Percentiles rank a stretch among this genome's conserved stretches.
Conservation (phyloP, 2,888 invertebrate genomes). For the Plagodis pulveraria region DNA sequence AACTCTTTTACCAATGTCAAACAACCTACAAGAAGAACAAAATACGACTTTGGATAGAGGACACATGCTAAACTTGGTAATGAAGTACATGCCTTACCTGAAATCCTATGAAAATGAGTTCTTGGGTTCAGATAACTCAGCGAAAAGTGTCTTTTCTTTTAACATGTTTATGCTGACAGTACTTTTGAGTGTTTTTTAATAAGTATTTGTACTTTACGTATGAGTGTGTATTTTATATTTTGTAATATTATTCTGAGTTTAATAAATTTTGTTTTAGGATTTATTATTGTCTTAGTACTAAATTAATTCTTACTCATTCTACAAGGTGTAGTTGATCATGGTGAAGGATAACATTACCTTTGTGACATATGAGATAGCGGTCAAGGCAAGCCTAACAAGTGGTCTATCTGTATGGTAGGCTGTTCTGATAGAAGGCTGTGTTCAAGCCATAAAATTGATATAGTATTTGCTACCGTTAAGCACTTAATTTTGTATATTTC, state of each 20-base stretch:
- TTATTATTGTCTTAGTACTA: too few relatives aligned
- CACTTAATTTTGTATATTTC: too few relatives aligned
- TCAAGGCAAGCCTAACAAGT: too few relatives aligned
- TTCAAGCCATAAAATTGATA: too few relatives aligned
- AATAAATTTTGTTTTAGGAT: slow-evolving; percentile 2
- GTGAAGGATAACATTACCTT: too few relatives aligned
- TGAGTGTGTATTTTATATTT: background rate
- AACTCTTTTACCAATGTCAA: slow-evolving; percentile 2
- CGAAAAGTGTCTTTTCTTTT: slow-evolving; percentile 5
- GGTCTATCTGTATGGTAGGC: too few relatives aligned
- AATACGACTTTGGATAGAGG: slow-evolving; percentile 47
- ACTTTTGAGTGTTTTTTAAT: slow-evolving; percentile 6
- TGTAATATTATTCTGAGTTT: slow-evolving; percentile 9
- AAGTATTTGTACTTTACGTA: slow-evolving; percentile 1
- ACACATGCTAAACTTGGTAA: slow-evolving; percentile 62
- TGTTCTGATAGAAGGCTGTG: too few relatives aligned
- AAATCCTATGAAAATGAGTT: slow-evolving; percentile 56
- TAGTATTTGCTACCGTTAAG: too few relatives aligned
- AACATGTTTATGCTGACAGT: slow-evolving; percentile 10
- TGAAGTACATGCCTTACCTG: slow-evolving; percentile 68
- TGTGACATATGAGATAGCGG: too few relatives aligned
- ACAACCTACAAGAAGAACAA: slow-evolving; percentile 16
- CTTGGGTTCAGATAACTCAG: slow-evolving; percentile 34
- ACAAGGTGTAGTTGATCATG: too few relatives aligned
- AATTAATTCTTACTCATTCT: too few relatives aligned